Evolutionary conservation across 2,888 invertebrate genomes (phyloP).

Genomic region (Exephanes ischioxanthus): DNA sequence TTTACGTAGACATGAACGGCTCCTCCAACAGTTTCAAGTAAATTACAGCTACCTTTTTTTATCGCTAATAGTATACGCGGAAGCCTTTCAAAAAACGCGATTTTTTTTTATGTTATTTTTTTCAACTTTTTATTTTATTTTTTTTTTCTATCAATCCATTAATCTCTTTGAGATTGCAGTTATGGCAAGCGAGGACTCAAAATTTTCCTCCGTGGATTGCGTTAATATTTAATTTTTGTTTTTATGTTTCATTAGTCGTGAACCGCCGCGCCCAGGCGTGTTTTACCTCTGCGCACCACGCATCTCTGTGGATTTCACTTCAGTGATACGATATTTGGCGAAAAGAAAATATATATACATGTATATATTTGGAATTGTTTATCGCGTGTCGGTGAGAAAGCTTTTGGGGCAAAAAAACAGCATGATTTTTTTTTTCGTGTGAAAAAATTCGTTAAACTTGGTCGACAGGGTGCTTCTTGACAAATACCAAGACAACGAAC

Average conservation of each 20-base stretch:
- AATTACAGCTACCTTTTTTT: constrained; percentile 65
- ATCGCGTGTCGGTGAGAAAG: too few relatives aligned
- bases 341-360: too few relatives aligned
- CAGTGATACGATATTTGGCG: too few relatives aligned
- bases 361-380: too few relatives aligned
- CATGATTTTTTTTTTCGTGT: constrained; percentile 3
- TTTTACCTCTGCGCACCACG: too few relatives aligned
- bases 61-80: constrained; percentile 69
- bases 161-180: constrained; percentile 74
- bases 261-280: constrained; percentile 5
- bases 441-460: constrained; percentile 41
- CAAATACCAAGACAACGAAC: constrained; percentile 72
- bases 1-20: constrained; percentile 64
- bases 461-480: constrained; percentile 63
- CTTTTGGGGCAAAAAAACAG: too few relatives aligned
- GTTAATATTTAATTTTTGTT: constrained; percentile 73
- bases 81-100: constrained; percentile 66
- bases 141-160: constrained; percentile 34
- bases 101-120: constrained; percentile 24
- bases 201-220: constrained; percentile 71
- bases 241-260: constrained; percentile 34
- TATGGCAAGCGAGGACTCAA: constrained; percentile 79
- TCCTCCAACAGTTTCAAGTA: constrained; percentile 54
- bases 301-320: too few relatives aligned
- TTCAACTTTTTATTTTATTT: constrained; percentile 26